Evolutionary conservation across 2,797 vertebrate species (phyloP).

Genomic region (Sarcoramphus papa): DNA sequence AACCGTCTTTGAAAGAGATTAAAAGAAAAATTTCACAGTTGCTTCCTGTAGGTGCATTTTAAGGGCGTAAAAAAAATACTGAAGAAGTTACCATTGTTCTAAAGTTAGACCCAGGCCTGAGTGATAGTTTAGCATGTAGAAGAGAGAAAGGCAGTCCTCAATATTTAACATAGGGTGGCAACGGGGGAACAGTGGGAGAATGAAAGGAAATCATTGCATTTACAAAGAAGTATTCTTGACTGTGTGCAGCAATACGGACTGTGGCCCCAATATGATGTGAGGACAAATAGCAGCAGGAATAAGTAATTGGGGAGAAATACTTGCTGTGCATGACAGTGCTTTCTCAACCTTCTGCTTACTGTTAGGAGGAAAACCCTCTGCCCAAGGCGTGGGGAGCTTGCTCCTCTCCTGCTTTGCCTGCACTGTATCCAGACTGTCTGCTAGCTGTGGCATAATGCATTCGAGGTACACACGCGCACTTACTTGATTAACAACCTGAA

Average conservation of each 20-base stretch:
- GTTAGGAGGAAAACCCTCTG: neutral
- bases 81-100: neutral
- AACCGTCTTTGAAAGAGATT: neutral
- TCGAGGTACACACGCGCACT: accelerated
- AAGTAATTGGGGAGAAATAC: neutral
- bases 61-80: neutral
- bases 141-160: neutral
- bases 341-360: neutral
- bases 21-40: neutral
- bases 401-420: neutral
- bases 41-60: neutral
- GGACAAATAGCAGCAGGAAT: neutral
- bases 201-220: neutral
- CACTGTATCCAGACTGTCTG: neutral
- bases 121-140: neutral
- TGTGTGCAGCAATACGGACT: neutral
- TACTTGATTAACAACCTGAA: neutral
- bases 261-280: neutral
- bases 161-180: neutral
- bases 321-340: neutral
- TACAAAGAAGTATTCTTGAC: neutral
- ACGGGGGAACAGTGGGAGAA: neutral
- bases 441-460: neutral
- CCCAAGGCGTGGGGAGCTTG: neutral
- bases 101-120: neutral